These are phyloP conservation scores for Anas bernieri DNA, from an alignment of 2,797 vertebrate species.

Conservation along the genomic window DNA sequence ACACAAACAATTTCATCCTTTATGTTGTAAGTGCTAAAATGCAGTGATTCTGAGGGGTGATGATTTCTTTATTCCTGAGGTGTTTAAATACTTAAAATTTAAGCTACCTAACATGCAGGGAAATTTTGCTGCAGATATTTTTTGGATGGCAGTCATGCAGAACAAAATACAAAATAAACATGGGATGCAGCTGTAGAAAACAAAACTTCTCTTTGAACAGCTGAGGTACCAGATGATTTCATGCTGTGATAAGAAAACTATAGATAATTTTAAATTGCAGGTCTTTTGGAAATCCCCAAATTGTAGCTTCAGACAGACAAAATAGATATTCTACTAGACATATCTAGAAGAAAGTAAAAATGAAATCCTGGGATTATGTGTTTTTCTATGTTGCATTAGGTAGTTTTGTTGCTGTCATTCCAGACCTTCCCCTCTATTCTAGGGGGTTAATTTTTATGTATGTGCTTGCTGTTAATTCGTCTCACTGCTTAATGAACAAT, in stretches of 20 bases:
- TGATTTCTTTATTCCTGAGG: neutral
- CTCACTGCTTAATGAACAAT: neutral
- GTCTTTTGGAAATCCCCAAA: neutral
- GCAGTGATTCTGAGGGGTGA: neutral
- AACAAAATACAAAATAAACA: slow-evolving; percentile 16
- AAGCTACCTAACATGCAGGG: neutral
- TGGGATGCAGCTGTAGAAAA: neutral
- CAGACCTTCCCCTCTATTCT: neutral
- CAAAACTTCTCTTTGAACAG: neutral
- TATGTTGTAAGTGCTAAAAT: neutral
- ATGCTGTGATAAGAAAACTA: neutral
- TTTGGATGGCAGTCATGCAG: neutral
- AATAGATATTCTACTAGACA: neutral
- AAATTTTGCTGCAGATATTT: slow-evolving; percentile 11
- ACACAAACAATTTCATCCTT: neutral
- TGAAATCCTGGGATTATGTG: neutral
- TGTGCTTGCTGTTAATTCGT: neutral
- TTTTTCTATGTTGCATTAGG: neutral
- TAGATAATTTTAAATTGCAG: neutral
- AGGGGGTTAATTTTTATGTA: neutral
- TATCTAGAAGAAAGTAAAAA: neutral
- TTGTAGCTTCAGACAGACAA: neutral
- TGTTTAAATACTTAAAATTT: neutral
- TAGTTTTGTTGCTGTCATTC: neutral
- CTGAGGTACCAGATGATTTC: neutral